These are phyloP conservation scores for Euwallacea fornicatus DNA, from an alignment of 1,140 invertebrate species.

Conservation along the genomic window DNA sequence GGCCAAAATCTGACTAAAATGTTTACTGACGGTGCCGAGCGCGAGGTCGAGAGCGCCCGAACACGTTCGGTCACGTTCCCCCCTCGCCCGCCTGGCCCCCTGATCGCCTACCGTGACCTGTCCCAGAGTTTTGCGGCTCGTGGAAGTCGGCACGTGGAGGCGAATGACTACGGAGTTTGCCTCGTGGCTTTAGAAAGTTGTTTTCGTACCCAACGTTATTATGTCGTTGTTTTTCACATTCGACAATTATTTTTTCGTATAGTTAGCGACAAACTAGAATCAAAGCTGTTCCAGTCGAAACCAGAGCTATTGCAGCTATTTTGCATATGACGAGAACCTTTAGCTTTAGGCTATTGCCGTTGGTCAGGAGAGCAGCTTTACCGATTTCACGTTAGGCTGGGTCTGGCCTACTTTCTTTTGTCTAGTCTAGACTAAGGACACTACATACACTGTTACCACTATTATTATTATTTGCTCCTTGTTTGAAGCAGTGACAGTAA, in stretches of 20 bases:
- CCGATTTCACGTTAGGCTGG: slow-evolving; percentile 26
- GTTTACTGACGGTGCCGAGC: slow-evolving; percentile 30
- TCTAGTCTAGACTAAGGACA: slow-evolving; percentile 15
- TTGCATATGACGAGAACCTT: slow-evolving; percentile 1
- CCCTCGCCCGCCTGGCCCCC: slow-evolving; percentile 20
- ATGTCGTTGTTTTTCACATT: slow-evolving; percentile 10
- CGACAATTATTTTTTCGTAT: slow-evolving; percentile 4
- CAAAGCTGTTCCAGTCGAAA: not conserved
- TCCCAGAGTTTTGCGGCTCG: slow-evolving; percentile 45
- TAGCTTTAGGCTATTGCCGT: slow-evolving; percentile 6
- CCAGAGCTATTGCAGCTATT: not conserved
- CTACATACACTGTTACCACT: too few species aligned
- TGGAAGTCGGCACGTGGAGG: slow-evolving; percentile 52
- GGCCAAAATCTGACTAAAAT: slow-evolving; percentile 39
- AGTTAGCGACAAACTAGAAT: not conserved
- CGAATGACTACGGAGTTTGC: slow-evolving; percentile 46
- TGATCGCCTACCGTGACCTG: slow-evolving; percentile 41
- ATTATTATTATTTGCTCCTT: too few species aligned
- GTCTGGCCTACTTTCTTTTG: slow-evolving; percentile 25
- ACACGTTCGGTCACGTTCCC: not conserved
- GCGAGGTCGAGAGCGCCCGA: slow-evolving; percentile 18
- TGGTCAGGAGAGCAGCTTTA: slow-evolving; percentile 25
- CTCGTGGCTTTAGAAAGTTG: slow-evolving; percentile 29
- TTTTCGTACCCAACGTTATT: slow-evolving; percentile 17
- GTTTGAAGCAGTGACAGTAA: too few species aligned